phyloP scores from a whole-genome alignment of 2,113 vertebrate species.

The Haemorhous mexicanus region DNA sequence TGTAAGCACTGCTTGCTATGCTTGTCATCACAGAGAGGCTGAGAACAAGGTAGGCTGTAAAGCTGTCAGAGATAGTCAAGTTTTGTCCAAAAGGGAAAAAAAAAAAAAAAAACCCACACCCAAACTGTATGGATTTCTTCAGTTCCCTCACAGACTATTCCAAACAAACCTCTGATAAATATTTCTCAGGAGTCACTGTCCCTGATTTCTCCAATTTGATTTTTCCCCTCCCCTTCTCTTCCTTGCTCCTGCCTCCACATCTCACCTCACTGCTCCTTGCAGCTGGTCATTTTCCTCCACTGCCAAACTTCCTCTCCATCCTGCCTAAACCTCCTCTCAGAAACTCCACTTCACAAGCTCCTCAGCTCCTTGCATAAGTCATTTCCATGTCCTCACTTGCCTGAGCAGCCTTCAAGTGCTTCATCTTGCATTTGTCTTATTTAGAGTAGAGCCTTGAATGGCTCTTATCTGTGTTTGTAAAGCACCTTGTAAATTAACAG shows the following conservation, averaged over 20 bases:
- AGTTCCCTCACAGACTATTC: not conserved
- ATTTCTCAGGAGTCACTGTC: not conserved
- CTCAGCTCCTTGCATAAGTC: not conserved
- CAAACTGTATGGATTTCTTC: not conserved
- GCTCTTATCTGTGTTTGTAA: conserved; percentile 51
- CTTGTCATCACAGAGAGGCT: not conserved
- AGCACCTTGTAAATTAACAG: conserved; percentile 55
- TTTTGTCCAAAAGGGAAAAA: not conserved
- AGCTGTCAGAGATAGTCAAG: not conserved
- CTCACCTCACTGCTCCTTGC: not conserved
- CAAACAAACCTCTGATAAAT: not conserved
- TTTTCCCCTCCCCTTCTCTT: not conserved
- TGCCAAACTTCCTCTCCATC: not conserved
- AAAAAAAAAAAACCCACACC: accelerated
- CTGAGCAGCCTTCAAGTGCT: conserved; percentile 14
- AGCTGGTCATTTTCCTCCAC: not conserved
- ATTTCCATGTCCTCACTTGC: not conserved
- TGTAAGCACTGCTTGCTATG: not conserved
- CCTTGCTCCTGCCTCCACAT: not conserved
- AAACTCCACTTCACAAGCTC: not conserved
- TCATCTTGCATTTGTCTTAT: conserved; percentile 13
- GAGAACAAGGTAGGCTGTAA: not conserved
- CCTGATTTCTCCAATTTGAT: not conserved
- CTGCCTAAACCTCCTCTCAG: not conserved
- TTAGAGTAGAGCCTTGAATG: not conserved